Evolutionary conservation across 2,888 invertebrate genomes (phyloP), one percentile per base, ranked within the genome.

Genomic region (Orthosia cruda): DNA sequence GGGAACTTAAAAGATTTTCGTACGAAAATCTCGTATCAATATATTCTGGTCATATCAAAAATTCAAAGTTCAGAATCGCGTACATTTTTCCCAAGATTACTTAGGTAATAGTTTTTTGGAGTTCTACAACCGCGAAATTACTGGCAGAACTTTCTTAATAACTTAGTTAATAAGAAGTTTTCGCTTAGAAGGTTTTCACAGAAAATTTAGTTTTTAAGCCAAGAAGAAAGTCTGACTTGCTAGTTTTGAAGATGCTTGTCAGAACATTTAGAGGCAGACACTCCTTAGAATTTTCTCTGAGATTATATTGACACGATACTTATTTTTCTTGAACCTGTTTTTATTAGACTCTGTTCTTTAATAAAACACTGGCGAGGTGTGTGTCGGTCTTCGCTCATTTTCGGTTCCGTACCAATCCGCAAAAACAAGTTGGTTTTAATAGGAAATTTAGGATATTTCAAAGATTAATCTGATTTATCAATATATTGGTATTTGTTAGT

Each of bases 81-180:
- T 62, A 18, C 5, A 58, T 65, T 62, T 81, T 52, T 65, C 23
- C 26, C 57, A 66, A 67, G 45, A 16, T 57, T 68, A 40, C 47
- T 72, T 50, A 23, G 18, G 61, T 61, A 61, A 64, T 58, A 66
- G 71, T 67, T 84, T 66, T 84, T 57, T 16, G 5, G 18, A 26
- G n/a, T 49, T 59, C 16, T 2, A 50, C 3, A 47, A 69, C 65
- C 55, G 55, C 40, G n/a, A 74, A 70, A 83, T 69, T 64, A 74
- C 45, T 52, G 26, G 11, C 13, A 45, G 55, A 80, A 81, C 32
- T 65, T 78, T 75, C 16, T 71, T 69, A 69, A 67, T 80, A 75
- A 75, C 58, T 16, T 59, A 4, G 52, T 12, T 70, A 55, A 54
- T 67, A 67, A 62, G 58, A 74, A 73, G 63, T 55, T 83, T 77